Evolutionary conservation across 2,888 invertebrate genomes (phyloP).

Genomic region (Heliconius erato): DNA sequence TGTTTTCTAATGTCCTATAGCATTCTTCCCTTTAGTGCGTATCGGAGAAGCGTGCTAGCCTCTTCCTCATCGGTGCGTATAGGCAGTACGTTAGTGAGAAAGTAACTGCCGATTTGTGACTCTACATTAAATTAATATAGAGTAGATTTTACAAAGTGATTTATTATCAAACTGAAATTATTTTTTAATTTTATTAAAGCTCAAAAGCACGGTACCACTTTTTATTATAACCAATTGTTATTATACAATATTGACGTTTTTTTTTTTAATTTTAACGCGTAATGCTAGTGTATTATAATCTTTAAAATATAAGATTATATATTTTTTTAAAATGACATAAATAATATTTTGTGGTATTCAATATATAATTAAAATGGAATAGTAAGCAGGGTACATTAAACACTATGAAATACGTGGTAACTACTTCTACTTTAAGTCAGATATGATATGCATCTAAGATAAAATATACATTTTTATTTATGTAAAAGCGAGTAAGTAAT

Average conservation of each 20-base stretch:
- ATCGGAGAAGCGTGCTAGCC: constrained; percentile 39
- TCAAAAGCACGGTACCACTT: neutral
- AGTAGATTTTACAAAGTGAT: neutral
- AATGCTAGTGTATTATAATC: neutral
- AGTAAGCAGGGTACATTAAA: constrained; percentile 15
- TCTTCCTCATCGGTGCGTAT: constrained; percentile 15
- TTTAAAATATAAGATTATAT: too few relatives aligned
- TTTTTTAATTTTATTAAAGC: neutral
- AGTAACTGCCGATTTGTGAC: neutral
- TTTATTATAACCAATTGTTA: neutral
- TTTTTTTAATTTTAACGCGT: too few relatives aligned
- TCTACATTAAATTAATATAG: neutral
- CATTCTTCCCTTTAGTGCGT: constrained; percentile 32
- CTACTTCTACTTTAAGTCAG: neutral
- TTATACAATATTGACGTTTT: neutral
- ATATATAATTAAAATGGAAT: constrained; percentile 2
- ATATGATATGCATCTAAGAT: neutral
- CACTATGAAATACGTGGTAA: neutral
- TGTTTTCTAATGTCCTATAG: neutral
- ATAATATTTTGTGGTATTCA: neutral
- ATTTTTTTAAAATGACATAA: neutral
- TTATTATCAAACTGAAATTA: neutral
- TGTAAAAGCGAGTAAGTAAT: constrained; percentile 3
- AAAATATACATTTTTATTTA: neutral
- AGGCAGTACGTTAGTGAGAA: constrained; percentile 29